These are phyloP conservation scores for Phaenicophaeus curvirostris DNA, from an alignment of 2,797 vertebrate genomes.

Conservation along the genomic window DNA sequence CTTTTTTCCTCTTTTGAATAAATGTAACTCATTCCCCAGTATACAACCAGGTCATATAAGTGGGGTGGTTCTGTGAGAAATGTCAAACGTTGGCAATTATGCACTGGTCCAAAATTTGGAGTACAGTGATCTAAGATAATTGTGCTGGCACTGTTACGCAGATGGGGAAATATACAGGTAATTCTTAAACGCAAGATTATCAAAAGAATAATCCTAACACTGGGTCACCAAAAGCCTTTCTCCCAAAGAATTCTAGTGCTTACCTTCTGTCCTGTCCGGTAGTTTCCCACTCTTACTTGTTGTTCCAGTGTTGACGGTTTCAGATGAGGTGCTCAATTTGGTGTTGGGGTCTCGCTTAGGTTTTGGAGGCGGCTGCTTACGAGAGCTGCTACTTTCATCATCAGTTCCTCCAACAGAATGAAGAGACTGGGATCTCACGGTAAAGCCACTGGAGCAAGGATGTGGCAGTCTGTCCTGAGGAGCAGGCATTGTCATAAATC, in stretches of 20 bases:
- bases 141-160: not conserved
- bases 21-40: not conserved
- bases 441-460: slow-evolving; percentile 89
- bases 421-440: slow-evolving; percentile 95
- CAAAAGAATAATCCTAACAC: not conserved
- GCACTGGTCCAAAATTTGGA: not conserved
- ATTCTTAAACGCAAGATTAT: not conserved
- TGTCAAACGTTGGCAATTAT: not conserved
- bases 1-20: not conserved
- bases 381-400: slow-evolving; percentile 91
- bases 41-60: not conserved
- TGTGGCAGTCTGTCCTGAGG: slow-evolving; percentile 91
- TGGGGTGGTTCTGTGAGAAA: not conserved
- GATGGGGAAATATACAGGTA: not conserved
- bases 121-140: not conserved
- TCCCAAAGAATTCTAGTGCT: not conserved
- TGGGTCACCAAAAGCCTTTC: not conserved
- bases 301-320: slow-evolving; percentile 90
- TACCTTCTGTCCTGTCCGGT: slow-evolving; percentile 83
- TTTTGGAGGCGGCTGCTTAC: slow-evolving; percentile 96
- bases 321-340: slow-evolving; percentile 96
- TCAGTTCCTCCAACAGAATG: slow-evolving; percentile 94
- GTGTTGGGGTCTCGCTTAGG: slow-evolving; percentile 96
- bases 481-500: slow-evolving; percentile 94
- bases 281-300: slow-evolving; percentile 83